Percentiles rank a stretch among this genome's conserved stretches.
Conservation (phyloP, 2,113 vertebrate genomes). For the Seriola aureovittata region DNA sequence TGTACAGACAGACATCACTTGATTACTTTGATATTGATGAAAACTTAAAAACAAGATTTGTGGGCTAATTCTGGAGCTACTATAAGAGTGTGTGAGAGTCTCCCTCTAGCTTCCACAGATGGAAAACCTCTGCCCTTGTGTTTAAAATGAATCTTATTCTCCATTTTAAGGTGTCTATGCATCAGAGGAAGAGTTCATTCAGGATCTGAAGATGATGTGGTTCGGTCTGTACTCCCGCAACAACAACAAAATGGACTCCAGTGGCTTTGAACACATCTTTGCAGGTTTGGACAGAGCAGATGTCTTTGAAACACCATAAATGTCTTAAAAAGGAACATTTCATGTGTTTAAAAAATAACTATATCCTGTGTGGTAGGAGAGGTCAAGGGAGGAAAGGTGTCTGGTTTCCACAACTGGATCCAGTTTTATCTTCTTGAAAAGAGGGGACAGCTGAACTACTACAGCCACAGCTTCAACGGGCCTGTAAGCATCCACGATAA, state of each 20-base stretch:
- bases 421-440: slow-evolving; percentile 94
- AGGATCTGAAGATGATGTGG: slow-evolving; percentile 95
- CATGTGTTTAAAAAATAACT: background rate
- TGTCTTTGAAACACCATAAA: background rate
- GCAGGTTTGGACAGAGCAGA: slow-evolving; percentile 81
- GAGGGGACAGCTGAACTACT: slow-evolving; percentile 88
- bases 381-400: slow-evolving; percentile 92
- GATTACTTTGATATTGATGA: background rate
- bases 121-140: background rate
- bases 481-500: slow-evolving; percentile 84
- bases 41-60: too few relatives aligned
- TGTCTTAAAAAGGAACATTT: background rate
- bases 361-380: slow-evolving; percentile 85
- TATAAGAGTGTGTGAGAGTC: too few relatives aligned
- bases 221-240: slow-evolving; percentile 93
- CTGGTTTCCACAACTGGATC: slow-evolving; percentile 98
- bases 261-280: slow-evolving; percentile 97
- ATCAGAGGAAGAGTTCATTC: slow-evolving; percentile 86
- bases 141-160: slow-evolving; percentile 5
- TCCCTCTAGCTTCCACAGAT: too few relatives aligned
- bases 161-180: slow-evolving; percentile 77
- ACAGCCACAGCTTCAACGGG: slow-evolving; percentile 92
- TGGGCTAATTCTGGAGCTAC: too few relatives aligned
- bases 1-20: background rate
- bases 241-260: slow-evolving; percentile 86